phyloP scores from a whole-genome alignment of 2,888 invertebrate genomes.

The Cataglyphis livida region DNA sequence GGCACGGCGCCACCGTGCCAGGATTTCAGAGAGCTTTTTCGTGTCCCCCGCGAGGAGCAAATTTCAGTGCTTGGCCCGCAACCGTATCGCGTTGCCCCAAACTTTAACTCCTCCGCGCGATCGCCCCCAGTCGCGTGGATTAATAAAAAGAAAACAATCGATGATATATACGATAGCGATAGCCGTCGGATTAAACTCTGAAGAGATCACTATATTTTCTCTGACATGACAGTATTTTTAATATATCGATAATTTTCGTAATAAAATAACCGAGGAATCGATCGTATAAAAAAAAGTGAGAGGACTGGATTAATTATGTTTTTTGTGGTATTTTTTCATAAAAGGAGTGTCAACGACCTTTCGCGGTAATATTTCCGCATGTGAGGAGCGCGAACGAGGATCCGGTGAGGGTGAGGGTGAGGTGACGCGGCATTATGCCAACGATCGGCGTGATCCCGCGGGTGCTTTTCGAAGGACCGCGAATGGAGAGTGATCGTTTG shows the following conservation, averaged over 20 bases:
- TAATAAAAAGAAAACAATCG: not conserved
- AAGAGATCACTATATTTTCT: not conserved
- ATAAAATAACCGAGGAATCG: not conserved
- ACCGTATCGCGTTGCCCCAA: constrained; percentile 62
- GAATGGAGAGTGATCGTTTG: constrained; percentile 32
- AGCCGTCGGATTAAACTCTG: not conserved
- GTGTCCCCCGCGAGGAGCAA: constrained; percentile 51
- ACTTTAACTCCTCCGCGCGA: constrained; percentile 19
- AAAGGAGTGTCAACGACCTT: not conserved
- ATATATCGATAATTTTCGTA: not conserved
- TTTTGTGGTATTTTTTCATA: not conserved
- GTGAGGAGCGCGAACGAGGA: not conserved
- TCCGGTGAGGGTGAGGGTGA: not conserved
- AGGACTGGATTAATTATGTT: constrained; percentile 10
- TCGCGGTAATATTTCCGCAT: not conserved
- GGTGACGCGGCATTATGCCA: constrained; percentile 34
- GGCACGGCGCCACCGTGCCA: constrained; percentile 68
- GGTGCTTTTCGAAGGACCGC: constrained; percentile 33
- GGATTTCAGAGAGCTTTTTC: constrained; percentile 58
- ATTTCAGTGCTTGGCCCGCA: constrained; percentile 61
- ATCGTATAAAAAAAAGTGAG: not conserved
- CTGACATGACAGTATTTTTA: not conserved
- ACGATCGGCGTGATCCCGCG: constrained; percentile 24
- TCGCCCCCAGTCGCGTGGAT: constrained; percentile 5
- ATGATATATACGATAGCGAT: not conserved